A percentile compares a stretch with the other conserved stretches of the same genome.
Conservation (phyloP, 2,113 vertebrate species). For the Leucopternis melanops region DNA sequence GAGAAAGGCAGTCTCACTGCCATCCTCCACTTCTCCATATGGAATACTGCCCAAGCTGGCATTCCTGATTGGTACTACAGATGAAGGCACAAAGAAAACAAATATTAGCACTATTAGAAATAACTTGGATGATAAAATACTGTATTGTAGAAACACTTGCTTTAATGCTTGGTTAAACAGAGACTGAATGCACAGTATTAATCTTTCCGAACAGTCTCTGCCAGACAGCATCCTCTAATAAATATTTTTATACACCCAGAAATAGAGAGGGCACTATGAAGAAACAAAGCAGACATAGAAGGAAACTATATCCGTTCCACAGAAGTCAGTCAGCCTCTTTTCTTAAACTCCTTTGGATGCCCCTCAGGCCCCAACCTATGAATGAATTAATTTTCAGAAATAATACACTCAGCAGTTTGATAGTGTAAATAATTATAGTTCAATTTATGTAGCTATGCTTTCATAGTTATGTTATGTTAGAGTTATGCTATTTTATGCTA, state of each 20-base stretch:
- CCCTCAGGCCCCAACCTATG: neutral
- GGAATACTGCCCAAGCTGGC: conserved; percentile 7
- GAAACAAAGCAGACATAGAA: neutral
- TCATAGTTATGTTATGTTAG: neutral
- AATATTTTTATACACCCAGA: neutral
- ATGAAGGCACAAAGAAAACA: neutral
- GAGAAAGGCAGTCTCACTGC: neutral
- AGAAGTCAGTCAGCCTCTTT: neutral
- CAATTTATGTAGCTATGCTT: neutral
- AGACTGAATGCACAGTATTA: neutral
- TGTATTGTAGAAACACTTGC: neutral
- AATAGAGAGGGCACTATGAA: neutral
- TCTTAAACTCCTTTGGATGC: neutral
- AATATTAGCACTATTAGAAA: neutral
- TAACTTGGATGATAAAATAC: neutral
- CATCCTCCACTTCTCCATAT: conserved; percentile 30
- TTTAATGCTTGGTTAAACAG: neutral
- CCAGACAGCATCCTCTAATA: neutral
- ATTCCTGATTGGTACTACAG: conserved; percentile 23
- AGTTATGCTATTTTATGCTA: neutral
- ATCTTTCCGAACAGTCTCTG: neutral
- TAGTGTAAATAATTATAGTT: neutral
- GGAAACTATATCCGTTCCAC: neutral
- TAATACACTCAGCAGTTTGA: neutral
- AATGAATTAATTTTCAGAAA: neutral